These are phyloP conservation scores for Esox lucius DNA, from an alignment of 2,797 vertebrate species.

Conservation along the genomic window DNA sequence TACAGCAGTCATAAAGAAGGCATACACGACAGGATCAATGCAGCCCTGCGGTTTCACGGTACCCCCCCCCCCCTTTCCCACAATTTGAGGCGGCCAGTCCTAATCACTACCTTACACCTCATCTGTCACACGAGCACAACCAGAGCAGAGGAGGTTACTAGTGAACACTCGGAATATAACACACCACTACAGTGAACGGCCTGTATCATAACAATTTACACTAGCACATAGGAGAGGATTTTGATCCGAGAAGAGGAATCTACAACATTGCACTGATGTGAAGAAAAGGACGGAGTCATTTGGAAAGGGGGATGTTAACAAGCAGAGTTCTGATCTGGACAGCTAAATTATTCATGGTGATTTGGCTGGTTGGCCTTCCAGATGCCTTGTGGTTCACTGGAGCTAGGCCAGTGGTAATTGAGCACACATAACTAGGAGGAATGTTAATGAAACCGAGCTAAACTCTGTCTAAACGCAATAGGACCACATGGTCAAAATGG, in stretches of 20 bases:
- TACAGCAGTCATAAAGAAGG: conserved; percentile 27
- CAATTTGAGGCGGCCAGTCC: conserved; percentile 15
- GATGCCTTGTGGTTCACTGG: conserved; percentile 27
- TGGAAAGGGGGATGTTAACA: conserved; percentile 15
- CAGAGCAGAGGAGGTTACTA: neutral
- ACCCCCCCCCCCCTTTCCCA: neutral
- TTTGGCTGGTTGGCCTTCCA: conserved; percentile 36
- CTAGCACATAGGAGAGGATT: conserved; percentile 2
- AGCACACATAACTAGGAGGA: conserved; percentile 9
- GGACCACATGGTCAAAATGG: neutral
- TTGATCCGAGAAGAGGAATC: neutral
- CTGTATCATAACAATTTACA: neutral
- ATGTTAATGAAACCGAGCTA: neutral
- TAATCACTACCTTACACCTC: conserved; percentile 19
- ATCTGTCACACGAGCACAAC: conserved; percentile 13
- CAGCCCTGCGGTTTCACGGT: conserved; percentile 14
- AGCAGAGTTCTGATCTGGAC: conserved; percentile 18
- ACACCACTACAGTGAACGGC: neutral
- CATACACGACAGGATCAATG: conserved; percentile 19
- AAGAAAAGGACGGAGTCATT: neutral
- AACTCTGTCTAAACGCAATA: neutral
- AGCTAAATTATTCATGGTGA: conserved; percentile 31
- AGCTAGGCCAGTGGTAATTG: conserved; percentile 15
- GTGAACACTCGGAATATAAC: neutral
- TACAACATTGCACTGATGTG: neutral